A percentile compares a stretch with the other conserved stretches of the same genome.
Conservation (phyloP, 2,888 invertebrate species). For the Poecilus cupreus region DNA sequence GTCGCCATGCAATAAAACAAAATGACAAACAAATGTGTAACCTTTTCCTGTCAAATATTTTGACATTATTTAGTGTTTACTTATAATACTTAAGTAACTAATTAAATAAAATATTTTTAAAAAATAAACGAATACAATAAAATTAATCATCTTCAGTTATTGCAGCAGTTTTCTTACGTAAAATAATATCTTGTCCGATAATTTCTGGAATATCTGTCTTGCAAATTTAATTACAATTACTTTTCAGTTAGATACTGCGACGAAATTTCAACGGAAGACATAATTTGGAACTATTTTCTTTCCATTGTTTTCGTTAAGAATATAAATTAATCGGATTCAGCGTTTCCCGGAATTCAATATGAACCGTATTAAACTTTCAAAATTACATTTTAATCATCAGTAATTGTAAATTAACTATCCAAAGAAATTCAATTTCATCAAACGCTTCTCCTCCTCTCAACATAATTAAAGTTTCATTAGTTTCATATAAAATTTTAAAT, state of each 20-base stretch:
- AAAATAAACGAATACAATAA: too few relatives aligned
- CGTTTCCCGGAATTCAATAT: constrained; percentile 16
- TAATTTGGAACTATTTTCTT: constrained; percentile 16
- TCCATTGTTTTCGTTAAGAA: constrained; percentile 25
- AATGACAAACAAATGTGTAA: too few relatives aligned
- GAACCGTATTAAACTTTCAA: constrained; percentile 36
- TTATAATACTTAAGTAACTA: too few relatives aligned
- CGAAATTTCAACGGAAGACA: neutral
- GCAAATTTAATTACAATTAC: neutral
- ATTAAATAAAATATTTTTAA: too few relatives aligned
- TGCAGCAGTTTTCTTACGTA: too few relatives aligned
- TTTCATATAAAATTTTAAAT: constrained; percentile 39
- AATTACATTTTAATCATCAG: constrained; percentile 52
- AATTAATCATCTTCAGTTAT: too few relatives aligned
- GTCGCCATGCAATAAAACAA: too few relatives aligned
- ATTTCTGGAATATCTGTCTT: neutral
- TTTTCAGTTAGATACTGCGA: neutral
- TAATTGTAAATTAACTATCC: constrained; percentile 52
- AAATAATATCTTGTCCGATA: too few relatives aligned
- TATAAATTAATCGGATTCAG: neutral
- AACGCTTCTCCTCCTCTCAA: constrained; percentile 20
- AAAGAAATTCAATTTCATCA: constrained; percentile 57
- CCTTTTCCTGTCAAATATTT: too few relatives aligned
- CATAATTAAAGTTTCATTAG: constrained; percentile 51
- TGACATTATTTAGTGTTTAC: too few relatives aligned